Evolutionary conservation across 1,140 invertebrate species (phyloP).

Genomic region (Armadillidium nasatum): DNA sequence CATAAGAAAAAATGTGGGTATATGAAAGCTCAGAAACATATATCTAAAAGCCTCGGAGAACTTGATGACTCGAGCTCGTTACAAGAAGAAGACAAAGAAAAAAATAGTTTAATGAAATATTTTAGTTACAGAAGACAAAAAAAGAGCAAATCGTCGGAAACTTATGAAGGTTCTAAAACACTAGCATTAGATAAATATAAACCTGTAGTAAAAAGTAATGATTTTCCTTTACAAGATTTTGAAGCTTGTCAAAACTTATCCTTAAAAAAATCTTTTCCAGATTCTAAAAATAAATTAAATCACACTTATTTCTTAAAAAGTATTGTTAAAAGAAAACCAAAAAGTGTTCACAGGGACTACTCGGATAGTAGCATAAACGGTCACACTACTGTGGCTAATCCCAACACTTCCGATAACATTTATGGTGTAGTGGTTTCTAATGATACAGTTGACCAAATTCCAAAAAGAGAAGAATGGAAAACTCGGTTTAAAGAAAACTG

Average conservation of each 20-base stretch:
- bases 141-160: constrained; percentile 29
- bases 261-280: neutral
- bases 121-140: constrained; percentile 31
- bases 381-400: neutral
- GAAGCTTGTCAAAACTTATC: neutral
- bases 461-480: constrained; percentile 9
- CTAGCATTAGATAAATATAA: neutral
- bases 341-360: neutral
- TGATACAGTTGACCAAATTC: neutral
- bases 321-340: neutral
- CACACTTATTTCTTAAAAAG: neutral
- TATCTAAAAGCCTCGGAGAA: constrained; percentile 21
- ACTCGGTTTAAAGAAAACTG: constrained; percentile 19
- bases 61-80: constrained; percentile 24
- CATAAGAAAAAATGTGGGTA: constrained; percentile 39
- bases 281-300: neutral
- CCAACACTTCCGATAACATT: neutral
- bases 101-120: constrained; percentile 26
- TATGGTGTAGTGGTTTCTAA: neutral
- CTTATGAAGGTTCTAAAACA: constrained; percentile 13
- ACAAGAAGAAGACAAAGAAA: constrained; percentile 25
- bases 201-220: neutral
- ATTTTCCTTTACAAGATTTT: neutral
- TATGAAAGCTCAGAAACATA: constrained; percentile 32
- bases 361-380: constrained; percentile 17